Base-by-base conservation (phyloP, 1,140 invertebrate genomes). In the Solenopsis fugax region DNA sequence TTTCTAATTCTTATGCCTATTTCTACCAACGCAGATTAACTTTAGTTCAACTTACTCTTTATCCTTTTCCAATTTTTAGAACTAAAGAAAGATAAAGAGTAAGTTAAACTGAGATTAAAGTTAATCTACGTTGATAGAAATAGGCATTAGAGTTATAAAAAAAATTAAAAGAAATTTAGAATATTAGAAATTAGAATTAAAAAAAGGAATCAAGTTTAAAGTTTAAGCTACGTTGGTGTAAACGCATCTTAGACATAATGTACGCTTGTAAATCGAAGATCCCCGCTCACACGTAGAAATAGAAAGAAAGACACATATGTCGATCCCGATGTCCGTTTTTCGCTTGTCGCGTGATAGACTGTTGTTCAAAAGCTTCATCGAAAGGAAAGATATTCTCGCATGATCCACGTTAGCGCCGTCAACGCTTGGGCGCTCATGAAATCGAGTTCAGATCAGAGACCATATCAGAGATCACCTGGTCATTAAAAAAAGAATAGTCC, bases 251-350 rank as follows among this genome's bases (percentile, higher is more conserved):
- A 34, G n/a, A 82, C 73, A 45, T 69, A 50, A 87, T 29, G 69
- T 91, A 86, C 80, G 89, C 65, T 85, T 88, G 87, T 21, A 88
- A 65, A 34, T 2, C 65, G 41, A 50, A 21, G 6, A 69, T 54
- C 9, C 34, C 18, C 29, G 18, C 54, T 24, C 45, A 21, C 21
- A 50, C 29, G 29, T 29, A 29, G 29, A 29, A 29, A 29, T 29
- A 29, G 29, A 29, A 29, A 29, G 41, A 34, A 34, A 5, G 58
- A 50, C 13, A n/a, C 21, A 13, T 18, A 69, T 29, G 13, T 24
- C 50, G 10, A 73, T 21, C 18, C 52, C 18, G 29, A 29, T 45
- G 34, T 10, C 18, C 29, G 24, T 24, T 77, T 77, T 34, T 37
- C 7, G 50, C 48, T 29, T 72, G 21, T 52, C 24, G 29, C n/a